A percentile compares a stretch with the other conserved stretches of the same genome.
phyloP scores from a whole-genome alignment of 2,113 vertebrate species.

The Alosa alosa region DNA sequence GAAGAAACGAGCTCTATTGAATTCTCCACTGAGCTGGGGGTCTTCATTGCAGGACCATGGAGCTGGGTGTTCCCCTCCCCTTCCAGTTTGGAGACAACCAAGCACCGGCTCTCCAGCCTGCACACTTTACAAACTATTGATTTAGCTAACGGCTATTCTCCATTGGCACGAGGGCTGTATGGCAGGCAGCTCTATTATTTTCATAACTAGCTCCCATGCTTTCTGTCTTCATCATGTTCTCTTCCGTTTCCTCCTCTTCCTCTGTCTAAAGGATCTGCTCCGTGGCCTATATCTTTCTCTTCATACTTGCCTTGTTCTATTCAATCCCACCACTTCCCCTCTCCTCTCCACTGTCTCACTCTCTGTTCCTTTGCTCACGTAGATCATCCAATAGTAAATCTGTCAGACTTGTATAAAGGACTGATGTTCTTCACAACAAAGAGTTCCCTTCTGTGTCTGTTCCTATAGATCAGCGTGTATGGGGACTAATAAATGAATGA shows the following conservation, averaged over 20 bases:
- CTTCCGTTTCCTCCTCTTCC: neutral
- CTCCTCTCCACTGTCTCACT: slow-evolving; percentile 28
- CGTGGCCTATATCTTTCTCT: no score
- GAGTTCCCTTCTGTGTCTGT: slow-evolving; percentile 38
- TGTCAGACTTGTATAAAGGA: slow-evolving; percentile 64
- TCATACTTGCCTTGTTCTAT: neutral
- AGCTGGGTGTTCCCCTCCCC: slow-evolving; percentile 24
- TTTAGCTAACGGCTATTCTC: slow-evolving; percentile 40
- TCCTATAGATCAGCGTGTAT: slow-evolving; percentile 18
- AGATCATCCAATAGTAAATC: slow-evolving; percentile 67
- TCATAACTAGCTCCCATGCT: slow-evolving; percentile 19
- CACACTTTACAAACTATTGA: slow-evolving; percentile 63
- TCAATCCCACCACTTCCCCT: slow-evolving; percentile 47
- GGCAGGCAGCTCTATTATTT: slow-evolving; percentile 28
- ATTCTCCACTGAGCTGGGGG: slow-evolving; percentile 69
- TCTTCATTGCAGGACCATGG: slow-evolving; percentile 68
- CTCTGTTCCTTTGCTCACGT: slow-evolving; percentile 58
- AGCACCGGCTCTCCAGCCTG: slow-evolving; percentile 56
- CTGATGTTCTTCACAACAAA: slow-evolving; percentile 55
- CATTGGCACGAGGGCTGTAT: neutral
- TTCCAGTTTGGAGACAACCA: slow-evolving; percentile 61
- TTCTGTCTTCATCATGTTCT: slow-evolving; percentile 9
- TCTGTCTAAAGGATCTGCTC: neutral
- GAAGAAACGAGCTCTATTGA: slow-evolving; percentile 75
- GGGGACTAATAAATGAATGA: slow-evolving; percentile 69